Evolutionary conservation across 2,888 invertebrate species (phyloP).

Genomic region (Phengaris arion): DNA sequence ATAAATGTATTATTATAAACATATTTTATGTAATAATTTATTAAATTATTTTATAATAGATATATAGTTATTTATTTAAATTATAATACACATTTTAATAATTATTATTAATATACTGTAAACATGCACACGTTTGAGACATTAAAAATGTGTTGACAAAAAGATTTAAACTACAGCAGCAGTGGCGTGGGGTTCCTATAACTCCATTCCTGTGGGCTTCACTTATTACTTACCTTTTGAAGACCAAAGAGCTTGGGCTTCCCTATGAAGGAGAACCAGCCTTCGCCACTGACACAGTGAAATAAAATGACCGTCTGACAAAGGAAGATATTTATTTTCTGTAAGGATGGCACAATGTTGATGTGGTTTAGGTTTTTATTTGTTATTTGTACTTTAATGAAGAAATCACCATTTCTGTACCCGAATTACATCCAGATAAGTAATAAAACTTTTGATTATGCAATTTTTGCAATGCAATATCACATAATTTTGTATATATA

Average conservation of each 20-base stretch:
- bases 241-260: too few species aligned
- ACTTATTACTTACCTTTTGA: too few species aligned
- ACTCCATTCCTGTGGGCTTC: too few species aligned
- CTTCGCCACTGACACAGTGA: too few species aligned
- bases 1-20: slow-evolving; percentile 23
- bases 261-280: too few species aligned
- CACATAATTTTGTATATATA: background rate
- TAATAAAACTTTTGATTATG: background rate
- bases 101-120: background rate
- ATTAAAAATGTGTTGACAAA: too few species aligned
- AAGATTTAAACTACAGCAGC: background rate
- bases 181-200: too few species aligned
- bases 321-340: background rate
- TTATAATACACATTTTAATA: background rate
- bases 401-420: background rate
- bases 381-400: background rate
- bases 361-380: background rate
- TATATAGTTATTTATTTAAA: background rate
- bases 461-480: too few species aligned
- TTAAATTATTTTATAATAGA: slow-evolving; percentile 25
- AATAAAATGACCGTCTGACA: background rate
- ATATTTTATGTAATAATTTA: background rate
- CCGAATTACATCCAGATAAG: background rate
- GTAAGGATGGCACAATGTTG: background rate
- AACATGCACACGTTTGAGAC: background rate